These are phyloP conservation scores for Lumbricus terrestris DNA, from an alignment of 2,888 invertebrate genomes.

Conservation along the genomic window DNA sequence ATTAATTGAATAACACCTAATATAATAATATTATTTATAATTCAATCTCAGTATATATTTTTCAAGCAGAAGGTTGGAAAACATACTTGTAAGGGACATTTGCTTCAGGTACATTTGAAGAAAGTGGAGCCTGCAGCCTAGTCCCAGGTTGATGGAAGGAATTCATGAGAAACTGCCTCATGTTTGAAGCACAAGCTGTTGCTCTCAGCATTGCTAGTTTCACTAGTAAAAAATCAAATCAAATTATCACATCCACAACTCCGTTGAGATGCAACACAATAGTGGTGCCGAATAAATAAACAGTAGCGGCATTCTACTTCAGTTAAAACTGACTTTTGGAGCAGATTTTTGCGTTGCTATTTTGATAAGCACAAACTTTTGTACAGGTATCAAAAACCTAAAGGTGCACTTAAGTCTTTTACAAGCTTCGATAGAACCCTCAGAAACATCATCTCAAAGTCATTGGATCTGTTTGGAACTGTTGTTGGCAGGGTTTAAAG, in stretches of 20 bases:
- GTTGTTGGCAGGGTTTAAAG: too few relatives aligned
- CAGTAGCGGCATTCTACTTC: neutral
- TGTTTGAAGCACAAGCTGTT: neutral
- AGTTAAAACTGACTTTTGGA: neutral
- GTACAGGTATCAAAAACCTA: neutral
- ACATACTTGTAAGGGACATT: constrained; percentile 10
- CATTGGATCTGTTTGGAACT: neutral
- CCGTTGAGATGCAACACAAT: neutral
- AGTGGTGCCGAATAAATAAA: too few relatives aligned
- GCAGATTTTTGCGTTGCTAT: neutral
- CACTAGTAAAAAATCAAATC: neutral
- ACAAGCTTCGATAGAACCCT: neutral
- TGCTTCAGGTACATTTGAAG: neutral
- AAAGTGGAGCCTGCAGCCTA: neutral
- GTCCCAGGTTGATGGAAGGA: neutral
- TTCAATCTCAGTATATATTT: neutral
- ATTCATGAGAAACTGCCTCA: neutral
- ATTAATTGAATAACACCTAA: neutral
- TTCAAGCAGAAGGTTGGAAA: neutral
- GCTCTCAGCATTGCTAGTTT: neutral
- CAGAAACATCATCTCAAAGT: neutral
- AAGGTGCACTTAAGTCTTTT: neutral
- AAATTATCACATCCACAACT: neutral
- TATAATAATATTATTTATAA: neutral
- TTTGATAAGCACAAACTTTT: too few relatives aligned